phyloP scores from a whole-genome alignment of 2,797 vertebrate species.

The Gymnoscopelus microlampas region DNA sequence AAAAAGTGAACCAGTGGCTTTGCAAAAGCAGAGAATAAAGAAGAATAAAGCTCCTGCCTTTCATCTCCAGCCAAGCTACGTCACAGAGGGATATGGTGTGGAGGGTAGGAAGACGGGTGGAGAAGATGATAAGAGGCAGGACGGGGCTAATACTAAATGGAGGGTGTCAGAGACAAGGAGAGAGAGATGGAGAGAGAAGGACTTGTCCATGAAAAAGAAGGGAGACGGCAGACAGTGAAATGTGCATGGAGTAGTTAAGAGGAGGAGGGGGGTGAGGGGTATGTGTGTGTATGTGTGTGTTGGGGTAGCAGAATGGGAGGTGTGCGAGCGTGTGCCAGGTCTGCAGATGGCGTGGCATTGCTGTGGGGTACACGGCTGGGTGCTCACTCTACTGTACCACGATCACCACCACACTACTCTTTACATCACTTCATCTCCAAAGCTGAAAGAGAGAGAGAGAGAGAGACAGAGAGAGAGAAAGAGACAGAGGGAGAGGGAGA shows the following conservation, averaged over 20 bases:
- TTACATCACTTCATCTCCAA: too few relatives aligned
- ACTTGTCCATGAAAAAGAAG: constrained; percentile 4
- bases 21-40: constrained; percentile 33
- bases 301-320: constrained; percentile 41
- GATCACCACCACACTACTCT: constrained; percentile 13
- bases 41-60: constrained; percentile 53
- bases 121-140: constrained; percentile 40
- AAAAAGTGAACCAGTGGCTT: constrained; percentile 8
- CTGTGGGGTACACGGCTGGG: constrained; percentile 61
- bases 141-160: constrained; percentile 22
- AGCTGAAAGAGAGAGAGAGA: too few relatives aligned
- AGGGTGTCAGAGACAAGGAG: constrained; percentile 19
- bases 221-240: neutral
- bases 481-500: too few relatives aligned
- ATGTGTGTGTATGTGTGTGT: constrained; percentile 43
- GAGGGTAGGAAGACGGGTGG: constrained; percentile 31
- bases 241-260: neutral
- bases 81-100: constrained; percentile 45
- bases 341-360: constrained; percentile 76
- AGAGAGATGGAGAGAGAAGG: neutral
- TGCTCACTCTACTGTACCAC: constrained; percentile 71
- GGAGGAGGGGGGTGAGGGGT: constrained; percentile 12
- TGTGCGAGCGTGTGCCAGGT: constrained; percentile 64
- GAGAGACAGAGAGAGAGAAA: too few relatives aligned
- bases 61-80: constrained; percentile 61